A percentile compares a stretch with the other conserved stretches of the same genome.
Evolutionary conservation across 1,140 invertebrate species (phyloP).

Genomic region (Caerostris darwini): DNA sequence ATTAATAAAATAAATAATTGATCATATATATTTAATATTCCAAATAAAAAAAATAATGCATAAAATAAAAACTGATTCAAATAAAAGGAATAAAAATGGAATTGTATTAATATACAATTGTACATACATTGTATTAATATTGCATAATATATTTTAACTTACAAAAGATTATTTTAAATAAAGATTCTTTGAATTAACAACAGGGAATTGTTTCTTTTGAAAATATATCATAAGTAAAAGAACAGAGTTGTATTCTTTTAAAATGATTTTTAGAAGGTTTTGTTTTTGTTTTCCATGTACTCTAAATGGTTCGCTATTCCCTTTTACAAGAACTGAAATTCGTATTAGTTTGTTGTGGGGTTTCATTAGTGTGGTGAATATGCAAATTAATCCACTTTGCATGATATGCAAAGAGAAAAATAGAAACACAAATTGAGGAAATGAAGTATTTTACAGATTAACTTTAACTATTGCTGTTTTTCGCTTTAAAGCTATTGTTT

Average conservation of each 20-base stretch:
- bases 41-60: no score
- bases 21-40: no score
- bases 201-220: not conserved
- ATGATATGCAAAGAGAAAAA: not conserved
- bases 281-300: not conserved
- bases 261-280: no score
- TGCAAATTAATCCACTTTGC: not conserved
- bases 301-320: not conserved
- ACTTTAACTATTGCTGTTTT: not conserved
- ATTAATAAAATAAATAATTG: no score
- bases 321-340: not conserved
- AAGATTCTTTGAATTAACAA: not conserved
- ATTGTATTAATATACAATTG: no score
- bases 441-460: not conserved
- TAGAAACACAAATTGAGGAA: not conserved
- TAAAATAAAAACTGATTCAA: slow-evolving; percentile 42
- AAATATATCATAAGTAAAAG: not conserved
- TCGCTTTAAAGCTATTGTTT: not conserved
- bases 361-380: not conserved
- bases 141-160: no score
- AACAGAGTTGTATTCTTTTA: not conserved
- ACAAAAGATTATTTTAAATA: no score
- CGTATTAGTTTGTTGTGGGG: not conserved
- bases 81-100: no score
- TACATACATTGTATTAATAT: no score